Evolutionary conservation across 2,113 vertebrate species (phyloP).

Genomic region (Cavia aperea): DNA sequence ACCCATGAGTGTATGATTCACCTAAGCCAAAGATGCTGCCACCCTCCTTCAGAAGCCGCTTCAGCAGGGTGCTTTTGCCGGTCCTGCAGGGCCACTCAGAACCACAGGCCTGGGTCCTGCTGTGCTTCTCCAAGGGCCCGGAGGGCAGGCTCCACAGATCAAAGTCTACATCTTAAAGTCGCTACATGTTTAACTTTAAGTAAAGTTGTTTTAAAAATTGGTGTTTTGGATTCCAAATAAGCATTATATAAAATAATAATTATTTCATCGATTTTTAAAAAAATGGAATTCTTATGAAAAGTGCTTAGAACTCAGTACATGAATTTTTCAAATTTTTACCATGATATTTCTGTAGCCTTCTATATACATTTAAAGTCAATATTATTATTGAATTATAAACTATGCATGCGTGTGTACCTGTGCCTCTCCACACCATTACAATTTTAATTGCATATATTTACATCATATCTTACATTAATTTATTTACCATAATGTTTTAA

Average conservation of each 20-base stretch:
- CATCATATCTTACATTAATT: background rate
- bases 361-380: background rate
- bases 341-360: background rate
- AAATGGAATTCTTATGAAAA: background rate
- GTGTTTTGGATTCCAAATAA: background rate
- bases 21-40: constrained; percentile 91
- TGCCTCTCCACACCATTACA: background rate
- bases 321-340: background rate
- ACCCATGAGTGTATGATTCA: constrained; percentile 92
- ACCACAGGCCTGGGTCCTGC: constrained; percentile 93
- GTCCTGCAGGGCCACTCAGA: constrained; percentile 91
- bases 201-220: background rate
- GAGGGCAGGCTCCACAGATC: too few relatives aligned
- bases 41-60: constrained; percentile 86
- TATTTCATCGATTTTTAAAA: background rate
- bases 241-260: too few relatives aligned
- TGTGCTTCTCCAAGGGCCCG: constrained; percentile 76
- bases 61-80: constrained; percentile 94
- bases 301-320: background rate
- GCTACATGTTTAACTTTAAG: background rate
- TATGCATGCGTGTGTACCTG: background rate
- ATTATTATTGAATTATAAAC: background rate
- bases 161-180: background rate
- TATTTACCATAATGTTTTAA: background rate
- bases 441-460: background rate